phyloP scores from a whole-genome alignment of 1,140 invertebrate species.

The Geopemphigus sp. region DNA sequence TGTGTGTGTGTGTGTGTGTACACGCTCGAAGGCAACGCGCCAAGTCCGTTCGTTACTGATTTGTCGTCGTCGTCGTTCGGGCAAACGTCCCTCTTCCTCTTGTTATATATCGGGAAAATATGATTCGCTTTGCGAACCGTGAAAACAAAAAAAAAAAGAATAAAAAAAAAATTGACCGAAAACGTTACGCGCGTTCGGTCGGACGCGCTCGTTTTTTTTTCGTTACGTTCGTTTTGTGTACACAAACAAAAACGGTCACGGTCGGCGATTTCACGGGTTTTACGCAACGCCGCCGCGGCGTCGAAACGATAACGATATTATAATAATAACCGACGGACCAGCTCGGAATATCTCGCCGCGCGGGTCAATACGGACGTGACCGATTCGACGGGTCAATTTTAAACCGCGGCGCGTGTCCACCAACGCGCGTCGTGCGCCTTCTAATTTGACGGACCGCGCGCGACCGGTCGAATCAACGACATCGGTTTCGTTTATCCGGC shows the following conservation, averaged over 20 bases:
- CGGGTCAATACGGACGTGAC: constrained; percentile 25
- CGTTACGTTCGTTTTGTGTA: background rate
- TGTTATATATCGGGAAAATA: too few species aligned
- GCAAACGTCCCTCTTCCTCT: background rate
- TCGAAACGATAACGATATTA: background rate
- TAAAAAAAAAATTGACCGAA: constrained; percentile 1
- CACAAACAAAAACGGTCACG: constrained; percentile 16
- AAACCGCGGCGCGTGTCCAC: too few species aligned
- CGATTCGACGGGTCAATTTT: constrained; percentile 29
- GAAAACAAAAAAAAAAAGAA: constrained; percentile 3
- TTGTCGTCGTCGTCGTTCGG: background rate
- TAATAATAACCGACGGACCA: constrained; percentile 24
- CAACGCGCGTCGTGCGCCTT: too few species aligned
- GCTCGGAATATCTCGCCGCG: background rate
- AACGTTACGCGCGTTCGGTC: background rate
- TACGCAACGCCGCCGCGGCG: background rate
- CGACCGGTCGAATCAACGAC: too few species aligned
- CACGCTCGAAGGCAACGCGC: background rate
- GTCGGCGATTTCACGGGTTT: constrained; percentile 28
- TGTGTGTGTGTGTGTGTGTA: background rate
- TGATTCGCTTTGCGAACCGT: constrained; percentile 16
- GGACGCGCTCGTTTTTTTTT: background rate
- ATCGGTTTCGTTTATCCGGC: too few species aligned
- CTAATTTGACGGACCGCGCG: too few species aligned
- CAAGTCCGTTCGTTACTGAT: constrained; percentile 16